Percentiles rank a stretch among this genome's conserved stretches.
Conservation (phyloP, 1,140 invertebrate genomes). For the Aphidius ervi region DNA sequence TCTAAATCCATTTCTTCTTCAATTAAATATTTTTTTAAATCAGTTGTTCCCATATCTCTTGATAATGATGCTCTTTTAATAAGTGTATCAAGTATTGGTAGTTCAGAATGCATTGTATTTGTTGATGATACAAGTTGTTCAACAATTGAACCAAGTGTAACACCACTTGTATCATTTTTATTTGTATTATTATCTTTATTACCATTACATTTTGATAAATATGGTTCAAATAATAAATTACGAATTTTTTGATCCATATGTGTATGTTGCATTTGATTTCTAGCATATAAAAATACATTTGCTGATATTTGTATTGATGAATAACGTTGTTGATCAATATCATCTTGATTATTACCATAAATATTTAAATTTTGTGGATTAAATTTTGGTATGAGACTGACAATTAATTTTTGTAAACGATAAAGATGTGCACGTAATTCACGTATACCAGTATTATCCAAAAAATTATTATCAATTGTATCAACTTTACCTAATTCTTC, state of each 20-base stretch:
- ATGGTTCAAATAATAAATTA: slow-evolving; percentile 47
- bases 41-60: slow-evolving; percentile 44
- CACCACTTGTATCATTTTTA: slow-evolving; percentile 37
- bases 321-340: slow-evolving; percentile 36
- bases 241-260: slow-evolving; percentile 49
- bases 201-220: slow-evolving; percentile 32
- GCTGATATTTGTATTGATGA: slow-evolving; percentile 58
- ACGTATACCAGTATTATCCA: slow-evolving; percentile 51
- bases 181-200: slow-evolving; percentile 28
- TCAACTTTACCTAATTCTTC: slow-evolving; percentile 39
- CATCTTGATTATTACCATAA: slow-evolving; percentile 24
- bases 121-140: slow-evolving; percentile 45
- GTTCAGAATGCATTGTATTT: slow-evolving; percentile 39
- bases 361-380: slow-evolving; percentile 30
- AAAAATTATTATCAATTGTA: slow-evolving; percentile 29
- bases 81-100: slow-evolving; percentile 41
- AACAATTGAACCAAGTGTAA: slow-evolving; percentile 41
- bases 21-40: slow-evolving; percentile 45
- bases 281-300: slow-evolving; percentile 65
- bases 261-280: slow-evolving; percentile 54
- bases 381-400: slow-evolving; percentile 69
- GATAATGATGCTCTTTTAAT: slow-evolving; percentile 38
- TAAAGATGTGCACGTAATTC: slow-evolving; percentile 59
- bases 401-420: slow-evolving; percentile 65
- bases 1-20: slow-evolving; percentile 47